Percentiles rank a stretch among this genome's conserved stretches.
phyloP scores from a whole-genome alignment of 2,797 vertebrate genomes.

The Spinus pinus region DNA sequence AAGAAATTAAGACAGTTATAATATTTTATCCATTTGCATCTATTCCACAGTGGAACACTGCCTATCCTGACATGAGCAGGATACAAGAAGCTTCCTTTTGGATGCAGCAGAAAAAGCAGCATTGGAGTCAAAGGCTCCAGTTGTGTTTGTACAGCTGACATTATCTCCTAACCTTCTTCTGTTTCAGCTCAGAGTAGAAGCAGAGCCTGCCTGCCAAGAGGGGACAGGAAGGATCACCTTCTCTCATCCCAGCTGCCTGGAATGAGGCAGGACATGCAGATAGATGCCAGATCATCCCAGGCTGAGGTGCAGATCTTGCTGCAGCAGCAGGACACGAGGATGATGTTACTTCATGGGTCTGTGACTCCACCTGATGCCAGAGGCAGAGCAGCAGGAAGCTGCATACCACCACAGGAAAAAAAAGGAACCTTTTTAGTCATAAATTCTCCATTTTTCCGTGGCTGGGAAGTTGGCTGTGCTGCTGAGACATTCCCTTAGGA shows the following conservation, averaged over 20 bases:
- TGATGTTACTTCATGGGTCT: neutral
- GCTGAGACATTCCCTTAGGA: neutral
- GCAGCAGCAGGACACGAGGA: neutral
- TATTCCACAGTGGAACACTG: neutral
- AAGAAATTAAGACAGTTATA: neutral
- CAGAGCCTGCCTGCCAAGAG: neutral
- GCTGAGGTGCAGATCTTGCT: neutral
- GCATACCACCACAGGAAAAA: neutral
- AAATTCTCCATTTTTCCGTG: neutral
- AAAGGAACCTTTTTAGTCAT: neutral
- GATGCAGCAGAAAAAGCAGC: neutral
- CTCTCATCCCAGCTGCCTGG: neutral
- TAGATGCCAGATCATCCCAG: conserved; percentile 5
- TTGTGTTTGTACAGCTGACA: neutral
- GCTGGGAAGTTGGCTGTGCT: neutral
- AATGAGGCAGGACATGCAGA: neutral
- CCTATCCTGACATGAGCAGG: neutral
- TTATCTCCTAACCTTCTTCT: neutral
- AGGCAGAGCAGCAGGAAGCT: neutral
- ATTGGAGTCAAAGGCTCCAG: neutral
- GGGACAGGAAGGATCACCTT: neutral
- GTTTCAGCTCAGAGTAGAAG: neutral
- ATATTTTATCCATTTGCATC: neutral
- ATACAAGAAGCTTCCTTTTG: neutral
- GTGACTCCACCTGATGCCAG: conserved; percentile 5